phyloP scores from a whole-genome alignment of 2,113 vertebrate species.

The Macquaria australasica region DNA sequence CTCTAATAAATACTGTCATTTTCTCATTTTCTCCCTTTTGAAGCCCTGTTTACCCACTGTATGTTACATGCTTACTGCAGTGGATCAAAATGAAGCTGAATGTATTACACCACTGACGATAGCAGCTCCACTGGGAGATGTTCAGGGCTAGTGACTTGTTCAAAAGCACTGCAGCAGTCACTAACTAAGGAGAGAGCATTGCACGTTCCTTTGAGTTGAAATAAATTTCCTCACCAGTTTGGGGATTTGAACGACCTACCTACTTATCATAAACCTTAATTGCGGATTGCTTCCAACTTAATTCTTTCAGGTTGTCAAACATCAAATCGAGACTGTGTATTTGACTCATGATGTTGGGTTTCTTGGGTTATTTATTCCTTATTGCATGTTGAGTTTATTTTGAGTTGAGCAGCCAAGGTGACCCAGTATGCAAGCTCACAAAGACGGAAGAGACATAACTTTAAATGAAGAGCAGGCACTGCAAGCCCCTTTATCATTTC shows the following conservation, averaged over 20 bases:
- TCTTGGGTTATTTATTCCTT: not conserved
- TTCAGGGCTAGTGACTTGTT: not conserved
- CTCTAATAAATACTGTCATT: not conserved
- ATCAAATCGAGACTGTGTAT: not conserved
- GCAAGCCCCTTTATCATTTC: not conserved
- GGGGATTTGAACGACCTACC: not conserved
- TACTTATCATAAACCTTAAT: not conserved
- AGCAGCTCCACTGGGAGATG: conserved; percentile 5
- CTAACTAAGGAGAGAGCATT: not conserved
- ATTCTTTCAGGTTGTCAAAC: not conserved
- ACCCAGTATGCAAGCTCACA: not conserved
- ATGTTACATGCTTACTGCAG: not conserved
- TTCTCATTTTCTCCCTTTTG: not conserved
- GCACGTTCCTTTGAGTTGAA: conserved; percentile 1
- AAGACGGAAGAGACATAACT: not conserved
- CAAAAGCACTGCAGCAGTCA: not conserved
- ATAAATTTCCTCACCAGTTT: not conserved
- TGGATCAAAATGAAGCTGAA: conserved; percentile 3
- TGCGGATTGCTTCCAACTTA: not conserved
- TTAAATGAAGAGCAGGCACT: not conserved
- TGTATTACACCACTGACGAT: not conserved
- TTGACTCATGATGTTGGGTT: not conserved
- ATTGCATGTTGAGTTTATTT: not conserved
- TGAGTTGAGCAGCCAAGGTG: not conserved
- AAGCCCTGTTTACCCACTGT: not conserved